A percentile compares a stretch with the other conserved stretches of the same genome.
Conservation (phyloP, 2,113 vertebrate genomes). For the Bettongia penicillata region DNA sequence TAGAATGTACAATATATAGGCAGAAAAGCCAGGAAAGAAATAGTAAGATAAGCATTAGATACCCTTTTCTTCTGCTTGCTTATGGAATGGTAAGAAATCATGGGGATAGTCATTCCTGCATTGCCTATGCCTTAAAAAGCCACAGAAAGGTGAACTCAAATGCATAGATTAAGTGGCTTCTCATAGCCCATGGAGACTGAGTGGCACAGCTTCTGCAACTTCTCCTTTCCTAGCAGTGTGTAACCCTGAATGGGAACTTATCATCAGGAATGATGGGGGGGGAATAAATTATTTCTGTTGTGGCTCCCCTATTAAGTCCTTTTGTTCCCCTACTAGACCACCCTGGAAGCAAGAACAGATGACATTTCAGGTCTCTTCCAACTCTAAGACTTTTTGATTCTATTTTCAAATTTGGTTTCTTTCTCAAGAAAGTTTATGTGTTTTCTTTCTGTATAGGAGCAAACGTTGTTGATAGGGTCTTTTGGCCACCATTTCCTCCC, state of each 20-base stretch:
- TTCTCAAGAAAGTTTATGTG: background rate
- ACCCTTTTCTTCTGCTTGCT: background rate
- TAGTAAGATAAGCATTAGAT: background rate
- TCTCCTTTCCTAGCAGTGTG: background rate
- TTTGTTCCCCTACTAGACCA: background rate
- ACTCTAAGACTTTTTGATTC: background rate
- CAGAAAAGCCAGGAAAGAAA: background rate
- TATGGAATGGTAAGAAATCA: background rate
- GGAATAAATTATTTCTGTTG: background rate
- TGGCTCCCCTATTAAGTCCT: background rate
- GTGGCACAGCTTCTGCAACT: background rate
- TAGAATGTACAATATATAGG: background rate
- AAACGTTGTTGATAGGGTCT: background rate
- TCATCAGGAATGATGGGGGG: background rate
- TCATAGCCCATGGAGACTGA: background rate
- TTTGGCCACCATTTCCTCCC: background rate
- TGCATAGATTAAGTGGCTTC: background rate
- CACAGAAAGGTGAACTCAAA: background rate
- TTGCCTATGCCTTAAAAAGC: background rate
- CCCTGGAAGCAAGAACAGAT: background rate
- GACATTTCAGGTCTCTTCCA: background rate
- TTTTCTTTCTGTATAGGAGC: background rate
- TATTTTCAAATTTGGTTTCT: background rate
- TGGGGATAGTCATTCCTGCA: background rate
- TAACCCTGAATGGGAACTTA: background rate